Evolutionary conservation across 2,888 invertebrate species (phyloP), one percentile per base, ranked within the genome.

Genomic region (Eilema caniola): DNA sequence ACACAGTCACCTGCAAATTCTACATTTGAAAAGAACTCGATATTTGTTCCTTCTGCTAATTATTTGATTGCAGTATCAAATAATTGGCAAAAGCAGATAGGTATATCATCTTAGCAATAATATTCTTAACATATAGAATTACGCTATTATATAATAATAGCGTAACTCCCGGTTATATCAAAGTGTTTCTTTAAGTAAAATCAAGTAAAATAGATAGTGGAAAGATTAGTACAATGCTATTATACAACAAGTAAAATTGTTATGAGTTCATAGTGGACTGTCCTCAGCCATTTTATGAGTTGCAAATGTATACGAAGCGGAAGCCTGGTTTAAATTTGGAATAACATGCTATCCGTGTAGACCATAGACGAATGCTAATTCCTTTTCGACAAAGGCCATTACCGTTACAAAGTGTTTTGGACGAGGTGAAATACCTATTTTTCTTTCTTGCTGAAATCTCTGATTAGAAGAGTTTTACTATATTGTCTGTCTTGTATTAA

Each of bases 291-390:
- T 86, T 33, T 33, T 85, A 53, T 53, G 82, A 81, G 85, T 80
- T 87, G 86, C 84, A 77, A 71, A 82, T 77, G 80, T 88, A n/a
- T n/a, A 86, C 84, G 77, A 72, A 82, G 76, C 89, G 91, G 91
- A 91, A 89, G 90, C 84, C 75, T 66, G 78, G 83, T 88, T 85
- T 89, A 89, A 89, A 87, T 91, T 90, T 89, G 90, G 89, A 88
- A 88, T 87, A 87, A 83, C 88, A 86, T 87, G 84, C 84, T 81
- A 84, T 84, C 85, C 82, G 83, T 74, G 81, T 82, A 83, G 80
- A 86, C 88, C 85, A 84, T 83, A 74, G 77, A 78, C 79, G 90
- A 89, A 90, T 91, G 88, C 84, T 89, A 89, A 90, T 88, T 74
- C 74, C 62, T 79, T 84, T 82, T 73, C 76, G 81, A 84, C 82